Base-by-base conservation (phyloP, 2,113 vertebrate species). In the Phylloscopus trochilus region DNA sequence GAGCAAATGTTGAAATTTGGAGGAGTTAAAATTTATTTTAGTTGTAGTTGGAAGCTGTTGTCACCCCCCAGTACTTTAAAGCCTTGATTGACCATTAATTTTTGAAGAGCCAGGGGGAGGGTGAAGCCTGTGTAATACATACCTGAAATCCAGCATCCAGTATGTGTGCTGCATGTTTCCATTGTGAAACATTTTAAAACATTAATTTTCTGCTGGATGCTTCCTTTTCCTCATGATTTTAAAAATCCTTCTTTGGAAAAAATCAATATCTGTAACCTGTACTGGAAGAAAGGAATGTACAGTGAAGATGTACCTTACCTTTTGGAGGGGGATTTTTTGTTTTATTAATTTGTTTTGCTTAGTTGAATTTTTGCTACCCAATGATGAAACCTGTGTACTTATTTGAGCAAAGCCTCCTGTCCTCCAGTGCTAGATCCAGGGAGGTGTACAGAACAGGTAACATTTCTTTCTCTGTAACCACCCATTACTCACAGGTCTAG, bases 281-380 rank as follows among this genome's bases (percentile, higher is more conserved):
- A 23, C 37, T 69, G 68, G 31, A 59, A n/a, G 30, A 72, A 79
- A 55, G 35, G 22, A 44, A 52, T 0, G 0, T 27, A 12, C 0
- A 9, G 30, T 39, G 22, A 53, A 49, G 52, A 41, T 64, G 43
- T 62, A 31, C 28, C 19, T 60, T 79, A 22, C 11, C 1, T 22
- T 83, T 76, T n/a, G 23, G 5, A 31, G 4, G 3, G 6, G n/a
- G n/a, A n/a, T n/a, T n/a, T 2, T 20, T 64, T 52, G 7, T 12
- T 87, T 53, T 27, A 15, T 55, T 79, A 6, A 56, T 59, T 74
- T 63, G 15, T 30, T 55, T 60, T 66, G 22, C 8, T 44, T 55
- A 17, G 10, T 68, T 63, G 27, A 30, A 35, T 7, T 73, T 87
- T 85, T 80, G 24, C 28, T 60, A 6, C 58, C n/a, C 13, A 21